A percentile compares a stretch with the other conserved stretches of the same genome.
Evolutionary conservation across 2,888 invertebrate genomes (phyloP).

Genomic region (Conops quadrifasciatus): DNA sequence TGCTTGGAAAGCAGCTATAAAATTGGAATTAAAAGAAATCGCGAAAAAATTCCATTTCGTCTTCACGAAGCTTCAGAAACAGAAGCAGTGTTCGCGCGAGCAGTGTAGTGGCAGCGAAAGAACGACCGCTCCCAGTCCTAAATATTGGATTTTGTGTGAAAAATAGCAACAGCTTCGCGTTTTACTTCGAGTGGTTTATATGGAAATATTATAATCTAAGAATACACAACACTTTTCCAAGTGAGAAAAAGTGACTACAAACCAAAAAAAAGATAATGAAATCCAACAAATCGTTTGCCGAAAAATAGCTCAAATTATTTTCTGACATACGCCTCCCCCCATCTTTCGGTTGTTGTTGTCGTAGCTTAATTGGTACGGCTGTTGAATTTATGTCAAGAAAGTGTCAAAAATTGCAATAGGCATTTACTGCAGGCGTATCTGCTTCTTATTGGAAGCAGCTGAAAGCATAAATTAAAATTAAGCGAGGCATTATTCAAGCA

Average conservation of each 20-base stretch:
- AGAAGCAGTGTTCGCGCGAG: not conserved
- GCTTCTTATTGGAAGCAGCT: not conserved
- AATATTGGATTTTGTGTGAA: not conserved
- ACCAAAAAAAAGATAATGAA: no score
- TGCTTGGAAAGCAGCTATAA: not conserved
- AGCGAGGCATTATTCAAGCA: no score
- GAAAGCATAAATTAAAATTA: no score
- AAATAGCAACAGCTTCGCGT: not conserved
- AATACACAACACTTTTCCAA: not conserved
- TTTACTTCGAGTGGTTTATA: not conserved
- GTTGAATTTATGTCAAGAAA: conserved; percentile 63
- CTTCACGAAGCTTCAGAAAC: conserved; percentile 13
- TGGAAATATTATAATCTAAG: not conserved
- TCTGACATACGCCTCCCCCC: conserved; percentile 12
- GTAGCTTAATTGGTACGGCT: conserved; percentile 52
- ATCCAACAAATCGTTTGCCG: not conserved
- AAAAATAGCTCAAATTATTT: conserved; percentile 17
- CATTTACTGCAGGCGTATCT: not conserved
- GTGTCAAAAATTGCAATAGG: conserved; percentile 15
- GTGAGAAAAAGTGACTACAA: not conserved
- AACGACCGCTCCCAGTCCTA: conserved; percentile 29
- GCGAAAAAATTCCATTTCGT: not conserved
- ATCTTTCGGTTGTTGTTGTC: conserved; percentile 27
- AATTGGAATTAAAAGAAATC: conserved; percentile 4
- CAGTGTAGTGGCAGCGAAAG: conserved; percentile 17